Base-by-base conservation (phyloP, 2,888 invertebrate species). In the Ptychoptera albimana region DNA sequence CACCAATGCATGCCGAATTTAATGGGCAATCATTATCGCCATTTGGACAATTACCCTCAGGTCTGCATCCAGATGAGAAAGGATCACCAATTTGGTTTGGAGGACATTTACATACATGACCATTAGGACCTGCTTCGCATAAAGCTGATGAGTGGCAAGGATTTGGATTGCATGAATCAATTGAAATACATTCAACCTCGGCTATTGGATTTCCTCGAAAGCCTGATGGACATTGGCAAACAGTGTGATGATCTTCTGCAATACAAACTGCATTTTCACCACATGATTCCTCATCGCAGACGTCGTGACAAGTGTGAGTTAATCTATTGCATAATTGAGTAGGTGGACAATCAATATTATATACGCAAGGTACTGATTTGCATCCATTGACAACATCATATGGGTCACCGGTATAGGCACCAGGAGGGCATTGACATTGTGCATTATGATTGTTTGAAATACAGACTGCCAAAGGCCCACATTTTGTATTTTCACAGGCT, bases 381-480 rank as follows among this genome's bases (percentile, higher is more conserved):
- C 87, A 86, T 43, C 88, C 87, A 46, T 72, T 71, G 46, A 71
- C 68, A 2, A 75, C 63, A 59, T 88, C 85, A 57, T 81, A 79
- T 0, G 91, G 87, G 67, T 91, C 82, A 3, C 91, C 91, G 9
- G 84, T 80, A 59, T 77, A 91, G 1, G 83, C 77, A 13, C 91
- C 91, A 8, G 83, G 79, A 13, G 89, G 89, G 58, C 92, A 92
- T 55, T 87, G 84, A 57, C 92, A 92, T 60, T 85, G 82, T 0
- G 87, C 83, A 11, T 81, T 81, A 60, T 92, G 91, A 57, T 91
- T 91, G 55, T 89, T 87, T 2, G 86, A 84, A 8, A 88, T 74
- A 57, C 92, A 92, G 13, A 91, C 71, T 8, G 92, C 88, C 50
- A 83, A 80, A 1, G 87, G 85, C 1, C 91, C 92, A 60, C 92